Evolutionary conservation across 2,797 vertebrate genomes (phyloP).

Genomic region (Lepus townsendii): DNA sequence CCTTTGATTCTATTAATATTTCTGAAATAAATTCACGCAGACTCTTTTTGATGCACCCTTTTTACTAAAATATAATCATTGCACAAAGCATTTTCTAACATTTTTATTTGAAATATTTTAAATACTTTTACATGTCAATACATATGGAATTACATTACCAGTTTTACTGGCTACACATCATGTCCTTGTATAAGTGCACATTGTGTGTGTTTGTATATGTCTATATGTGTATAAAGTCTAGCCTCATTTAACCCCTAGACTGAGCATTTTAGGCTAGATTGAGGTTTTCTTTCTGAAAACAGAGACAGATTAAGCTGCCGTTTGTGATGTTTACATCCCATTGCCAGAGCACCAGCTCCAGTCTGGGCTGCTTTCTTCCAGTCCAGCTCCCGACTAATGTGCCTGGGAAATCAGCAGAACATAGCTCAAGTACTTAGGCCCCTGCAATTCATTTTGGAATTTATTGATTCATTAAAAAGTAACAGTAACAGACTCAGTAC

Average conservation of each 20-base stretch:
- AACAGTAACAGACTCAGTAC: background rate
- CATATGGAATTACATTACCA: background rate
- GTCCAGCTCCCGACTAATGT: too few species aligned
- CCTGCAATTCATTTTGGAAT: background rate
- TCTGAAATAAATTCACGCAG: background rate
- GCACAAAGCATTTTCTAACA: background rate
- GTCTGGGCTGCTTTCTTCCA: too few species aligned
- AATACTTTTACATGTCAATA: background rate
- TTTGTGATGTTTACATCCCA: too few species aligned
- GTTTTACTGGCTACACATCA: background rate
- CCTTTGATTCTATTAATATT: background rate
- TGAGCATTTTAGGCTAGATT: background rate
- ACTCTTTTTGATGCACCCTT: background rate
- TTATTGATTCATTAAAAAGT: slow-evolving; percentile 40
- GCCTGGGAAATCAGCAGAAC: too few species aligned
- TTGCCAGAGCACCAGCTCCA: too few species aligned
- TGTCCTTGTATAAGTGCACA: background rate
- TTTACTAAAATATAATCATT: slow-evolving; percentile 43
- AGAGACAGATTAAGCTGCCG: too few species aligned
- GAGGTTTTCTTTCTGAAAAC: background rate
- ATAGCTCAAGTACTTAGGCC: too few species aligned
- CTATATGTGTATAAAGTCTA: background rate
- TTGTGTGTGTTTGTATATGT: background rate
- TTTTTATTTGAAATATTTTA: slow-evolving; percentile 15
- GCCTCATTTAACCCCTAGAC: background rate